Evolutionary conservation across 2,888 invertebrate species (phyloP).

Genomic region (Ichneumon xanthorius): DNA sequence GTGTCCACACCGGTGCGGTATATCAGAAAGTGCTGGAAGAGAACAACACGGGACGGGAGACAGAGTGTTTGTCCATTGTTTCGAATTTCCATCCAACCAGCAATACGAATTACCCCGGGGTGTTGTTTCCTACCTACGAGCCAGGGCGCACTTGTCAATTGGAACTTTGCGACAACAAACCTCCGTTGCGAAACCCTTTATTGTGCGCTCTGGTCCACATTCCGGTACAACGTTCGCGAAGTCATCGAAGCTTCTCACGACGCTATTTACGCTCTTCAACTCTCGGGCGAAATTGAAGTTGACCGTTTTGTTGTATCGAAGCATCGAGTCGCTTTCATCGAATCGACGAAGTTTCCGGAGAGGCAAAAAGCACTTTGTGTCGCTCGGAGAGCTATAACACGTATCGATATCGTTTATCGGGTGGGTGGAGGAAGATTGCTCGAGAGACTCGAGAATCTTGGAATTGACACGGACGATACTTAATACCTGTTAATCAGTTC

Average conservation of each 20-base stretch:
- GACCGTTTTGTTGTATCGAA: constrained; percentile 73
- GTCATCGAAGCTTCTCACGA: not conserved
- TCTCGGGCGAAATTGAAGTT: constrained; percentile 74
- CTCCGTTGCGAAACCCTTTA: constrained; percentile 63
- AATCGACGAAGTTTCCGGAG: constrained; percentile 50
- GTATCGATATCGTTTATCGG: constrained; percentile 54
- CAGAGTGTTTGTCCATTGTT: constrained; percentile 25
- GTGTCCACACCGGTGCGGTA: too few species aligned
- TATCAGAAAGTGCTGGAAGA: not conserved
- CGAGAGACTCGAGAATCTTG: not conserved
- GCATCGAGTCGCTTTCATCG: constrained; percentile 73
- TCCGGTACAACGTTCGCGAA: not conserved
- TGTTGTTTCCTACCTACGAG: constrained; percentile 33
- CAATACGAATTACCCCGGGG: constrained; percentile 50
- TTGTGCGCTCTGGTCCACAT: constrained; percentile 29
- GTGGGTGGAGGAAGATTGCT: not conserved
- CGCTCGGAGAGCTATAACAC: constrained; percentile 72
- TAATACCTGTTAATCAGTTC: not conserved
- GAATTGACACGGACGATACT: not conserved
- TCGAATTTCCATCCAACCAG: constrained; percentile 27
- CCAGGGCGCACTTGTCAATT: constrained; percentile 56
- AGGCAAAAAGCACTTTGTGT: not conserved
- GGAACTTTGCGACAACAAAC: constrained; percentile 67
- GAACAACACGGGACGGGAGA: constrained; percentile 19
- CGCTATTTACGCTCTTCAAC: constrained; percentile 41